Evolutionary conservation across 2,113 vertebrate genomes (phyloP).

Genomic region (Pheucticus melanocephalus): DNA sequence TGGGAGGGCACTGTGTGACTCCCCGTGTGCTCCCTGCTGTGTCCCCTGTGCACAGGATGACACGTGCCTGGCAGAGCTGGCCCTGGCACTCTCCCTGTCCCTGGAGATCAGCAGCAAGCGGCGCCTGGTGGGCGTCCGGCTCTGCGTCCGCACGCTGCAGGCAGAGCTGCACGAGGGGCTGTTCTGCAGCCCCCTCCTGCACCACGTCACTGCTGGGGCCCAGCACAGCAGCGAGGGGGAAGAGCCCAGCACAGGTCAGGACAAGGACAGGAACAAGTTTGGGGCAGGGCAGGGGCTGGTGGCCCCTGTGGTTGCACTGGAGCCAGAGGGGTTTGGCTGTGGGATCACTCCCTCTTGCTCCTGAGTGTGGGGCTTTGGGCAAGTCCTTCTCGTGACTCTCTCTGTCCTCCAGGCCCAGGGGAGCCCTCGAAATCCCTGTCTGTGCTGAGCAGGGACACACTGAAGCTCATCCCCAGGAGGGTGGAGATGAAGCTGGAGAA

Average conservation of each 20-base stretch:
- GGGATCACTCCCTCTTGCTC: background rate
- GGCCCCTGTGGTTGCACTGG: background rate
- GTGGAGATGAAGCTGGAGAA: slow-evolving; percentile 89
- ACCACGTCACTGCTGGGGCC: background rate
- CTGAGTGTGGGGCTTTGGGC: background rate
- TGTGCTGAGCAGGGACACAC: slow-evolving; percentile 73
- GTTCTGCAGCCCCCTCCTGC: slow-evolving; percentile 83
- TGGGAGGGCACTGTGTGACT: background rate
- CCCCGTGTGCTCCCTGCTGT: background rate
- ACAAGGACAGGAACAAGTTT: no score
- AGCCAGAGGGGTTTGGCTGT: background rate
- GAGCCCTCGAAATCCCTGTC: background rate
- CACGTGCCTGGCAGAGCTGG: slow-evolving; percentile 89
- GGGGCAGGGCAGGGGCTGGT: background rate
- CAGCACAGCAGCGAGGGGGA: background rate
- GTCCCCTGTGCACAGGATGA: slow-evolving; percentile 71
- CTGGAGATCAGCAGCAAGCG: slow-evolving; percentile 81
- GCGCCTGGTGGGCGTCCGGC: slow-evolving; percentile 73
- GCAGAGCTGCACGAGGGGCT: slow-evolving; percentile 92
- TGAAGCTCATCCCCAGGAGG: slow-evolving; percentile 81
- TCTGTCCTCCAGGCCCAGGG: background rate
- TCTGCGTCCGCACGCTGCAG: slow-evolving; percentile 79
- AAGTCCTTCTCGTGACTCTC: background rate
- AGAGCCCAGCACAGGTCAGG: slow-evolving; percentile 11
- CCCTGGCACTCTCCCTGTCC: slow-evolving; percentile 83